These are phyloP conservation scores for Calcarius lapponicus DNA, from an alignment of 2,797 vertebrate genomes.

Conservation along the genomic window DNA sequence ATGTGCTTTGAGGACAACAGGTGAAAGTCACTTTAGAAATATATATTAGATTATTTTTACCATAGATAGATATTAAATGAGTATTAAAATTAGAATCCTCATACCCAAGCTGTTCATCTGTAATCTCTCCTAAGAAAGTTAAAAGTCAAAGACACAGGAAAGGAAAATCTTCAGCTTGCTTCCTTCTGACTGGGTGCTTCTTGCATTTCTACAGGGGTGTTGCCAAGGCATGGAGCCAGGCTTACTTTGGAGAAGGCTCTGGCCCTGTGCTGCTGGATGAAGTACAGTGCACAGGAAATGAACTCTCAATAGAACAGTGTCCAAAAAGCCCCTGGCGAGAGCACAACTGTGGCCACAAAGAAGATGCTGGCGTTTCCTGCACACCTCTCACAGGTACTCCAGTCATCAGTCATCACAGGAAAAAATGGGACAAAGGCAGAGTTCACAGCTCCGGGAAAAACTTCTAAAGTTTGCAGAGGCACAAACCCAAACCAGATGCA, in stretches of 20 bases:
- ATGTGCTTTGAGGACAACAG: background rate
- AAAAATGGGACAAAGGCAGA: background rate
- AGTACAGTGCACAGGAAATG: slow-evolving; percentile 93
- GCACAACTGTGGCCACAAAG: slow-evolving; percentile 93
- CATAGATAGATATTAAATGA: background rate
- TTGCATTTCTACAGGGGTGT: slow-evolving; percentile 78
- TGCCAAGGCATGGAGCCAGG: slow-evolving; percentile 87
- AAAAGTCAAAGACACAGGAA: background rate
- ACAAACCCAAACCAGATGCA: background rate
- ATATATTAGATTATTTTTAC: background rate
- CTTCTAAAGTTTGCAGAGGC: background rate
- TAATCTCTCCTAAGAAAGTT: background rate
- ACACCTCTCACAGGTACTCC: slow-evolving; percentile 85
- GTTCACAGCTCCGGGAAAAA: background rate
- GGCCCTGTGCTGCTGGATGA: slow-evolving; percentile 90
- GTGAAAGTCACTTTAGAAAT: background rate
- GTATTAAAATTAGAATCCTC: background rate
- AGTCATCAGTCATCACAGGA: background rate
- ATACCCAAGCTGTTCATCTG: background rate
- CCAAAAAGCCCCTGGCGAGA: slow-evolving; percentile 88
- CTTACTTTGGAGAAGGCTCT: slow-evolving; percentile 89
- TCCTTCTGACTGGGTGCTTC: background rate
- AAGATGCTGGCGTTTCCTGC: slow-evolving; percentile 95
- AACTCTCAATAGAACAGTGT: slow-evolving; percentile 94
- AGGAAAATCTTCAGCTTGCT: background rate